Evolutionary conservation across 1,140 invertebrate species (phyloP).

Genomic region (Caenorhabditis briggsae): DNA sequence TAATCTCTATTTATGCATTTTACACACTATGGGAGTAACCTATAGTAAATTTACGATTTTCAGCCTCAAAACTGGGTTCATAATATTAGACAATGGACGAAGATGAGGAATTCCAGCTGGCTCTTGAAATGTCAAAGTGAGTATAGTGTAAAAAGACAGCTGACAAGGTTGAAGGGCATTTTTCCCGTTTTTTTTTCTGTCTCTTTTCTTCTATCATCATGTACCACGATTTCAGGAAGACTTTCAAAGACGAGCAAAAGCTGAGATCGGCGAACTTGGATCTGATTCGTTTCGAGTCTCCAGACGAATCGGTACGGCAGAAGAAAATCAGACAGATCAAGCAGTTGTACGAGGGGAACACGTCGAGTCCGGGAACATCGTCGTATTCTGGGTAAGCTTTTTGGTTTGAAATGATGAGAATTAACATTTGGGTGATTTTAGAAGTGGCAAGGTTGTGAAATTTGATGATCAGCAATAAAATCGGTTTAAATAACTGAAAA

Average conservation of each 20-base stretch:
- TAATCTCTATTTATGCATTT: too few species aligned
- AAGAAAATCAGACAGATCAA: slow-evolving; percentile 47
- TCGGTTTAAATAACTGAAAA: too few species aligned
- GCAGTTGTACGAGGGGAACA: neutral
- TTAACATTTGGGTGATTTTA: too few species aligned
- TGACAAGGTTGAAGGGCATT: neutral
- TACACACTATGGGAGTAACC: too few species aligned
- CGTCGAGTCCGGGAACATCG: neutral
- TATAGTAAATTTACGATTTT: neutral
- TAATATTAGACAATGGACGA: slow-evolving; percentile 13
- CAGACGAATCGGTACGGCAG: slow-evolving; percentile 10
- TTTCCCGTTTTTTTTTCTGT: neutral
- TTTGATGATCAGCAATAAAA: too few species aligned
- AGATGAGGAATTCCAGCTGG: slow-evolving; percentile 55
- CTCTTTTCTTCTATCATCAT: neutral
- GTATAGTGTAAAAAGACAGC: slow-evolving; percentile 35
- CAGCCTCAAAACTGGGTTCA: slow-evolving; percentile 37
- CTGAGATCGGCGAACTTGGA: slow-evolving; percentile 12
- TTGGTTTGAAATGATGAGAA: neutral
- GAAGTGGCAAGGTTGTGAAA: too few species aligned
- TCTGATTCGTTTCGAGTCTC: slow-evolving; percentile 56
- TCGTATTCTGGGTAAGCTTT: neutral
- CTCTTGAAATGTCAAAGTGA: slow-evolving; percentile 57
- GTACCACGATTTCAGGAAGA: slow-evolving; percentile 48
- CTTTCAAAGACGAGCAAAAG: slow-evolving; percentile 52